Conservation (phyloP, 1,140 invertebrate genomes). For the Danaus plexippus region DNA sequence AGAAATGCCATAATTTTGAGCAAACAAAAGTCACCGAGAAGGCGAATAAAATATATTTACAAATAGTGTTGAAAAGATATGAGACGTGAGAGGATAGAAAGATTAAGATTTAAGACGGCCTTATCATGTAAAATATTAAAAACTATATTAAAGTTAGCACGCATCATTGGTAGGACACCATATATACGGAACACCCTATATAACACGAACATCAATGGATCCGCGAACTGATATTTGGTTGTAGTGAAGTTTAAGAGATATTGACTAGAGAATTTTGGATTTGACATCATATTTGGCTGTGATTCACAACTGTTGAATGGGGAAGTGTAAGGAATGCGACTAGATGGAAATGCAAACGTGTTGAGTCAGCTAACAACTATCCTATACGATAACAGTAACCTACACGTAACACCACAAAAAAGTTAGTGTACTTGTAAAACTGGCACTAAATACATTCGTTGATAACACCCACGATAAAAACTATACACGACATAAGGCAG, state of each 20-base stretch:
- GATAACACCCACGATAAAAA: slow-evolving; percentile 41
- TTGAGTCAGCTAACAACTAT: slow-evolving; percentile 10
- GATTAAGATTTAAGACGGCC: slow-evolving; percentile 13
- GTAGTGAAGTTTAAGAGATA: slow-evolving; percentile 46
- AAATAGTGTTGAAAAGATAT: slow-evolving; percentile 19
- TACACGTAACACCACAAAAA: slow-evolving; percentile 7
- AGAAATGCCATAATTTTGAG: slow-evolving; percentile 69
- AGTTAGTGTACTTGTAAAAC: slow-evolving; percentile 43
- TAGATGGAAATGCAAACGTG: slow-evolving; percentile 65
- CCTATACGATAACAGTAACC: slow-evolving; percentile 7
- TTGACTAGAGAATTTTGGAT: slow-evolving; percentile 69
- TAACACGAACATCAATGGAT: slow-evolving; percentile 23
- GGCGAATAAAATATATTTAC: slow-evolving; percentile 17
- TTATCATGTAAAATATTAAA: slow-evolving; percentile 8
- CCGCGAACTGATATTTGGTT: slow-evolving; percentile 43
- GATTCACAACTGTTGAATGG: slow-evolving; percentile 36
- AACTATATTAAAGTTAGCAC: slow-evolving; percentile 21
- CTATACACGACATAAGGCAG: slow-evolving; percentile 40
- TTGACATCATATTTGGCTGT: slow-evolving; percentile 56
- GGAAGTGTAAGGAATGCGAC: slow-evolving; percentile 40
- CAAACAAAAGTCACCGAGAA: slow-evolving; percentile 49
- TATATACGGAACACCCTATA: slow-evolving; percentile 17
- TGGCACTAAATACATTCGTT: slow-evolving; percentile 62
- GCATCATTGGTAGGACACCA: slow-evolving; percentile 57
- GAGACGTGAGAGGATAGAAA: slow-evolving; percentile 10